These are phyloP conservation scores for Euura saliciscinereae DNA, from an alignment of 1,140 invertebrate species.

Conservation along the genomic window DNA sequence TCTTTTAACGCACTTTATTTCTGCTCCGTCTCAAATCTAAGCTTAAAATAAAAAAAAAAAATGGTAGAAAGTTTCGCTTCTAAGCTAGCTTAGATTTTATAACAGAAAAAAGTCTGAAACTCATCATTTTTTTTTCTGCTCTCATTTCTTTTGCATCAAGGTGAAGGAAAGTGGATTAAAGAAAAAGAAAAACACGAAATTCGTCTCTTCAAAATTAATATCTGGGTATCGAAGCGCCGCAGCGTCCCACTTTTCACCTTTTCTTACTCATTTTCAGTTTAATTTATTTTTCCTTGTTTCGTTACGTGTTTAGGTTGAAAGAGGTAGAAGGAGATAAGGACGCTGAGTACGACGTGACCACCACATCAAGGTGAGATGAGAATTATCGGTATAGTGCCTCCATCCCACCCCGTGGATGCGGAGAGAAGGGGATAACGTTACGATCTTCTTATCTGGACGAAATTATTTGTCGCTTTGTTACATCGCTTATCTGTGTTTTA, in stretches of 20 bases:
- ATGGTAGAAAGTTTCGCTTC: too few species aligned
- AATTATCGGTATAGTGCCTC: neutral
- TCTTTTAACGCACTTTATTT: conserved; percentile 1
- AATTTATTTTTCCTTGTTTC: conserved; percentile 48
- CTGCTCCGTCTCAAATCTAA: neutral
- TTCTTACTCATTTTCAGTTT: conserved; percentile 31
- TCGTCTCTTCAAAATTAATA: neutral
- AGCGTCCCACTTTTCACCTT: neutral
- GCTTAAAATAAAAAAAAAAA: too few species aligned
- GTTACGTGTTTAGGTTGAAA: conserved; percentile 57
- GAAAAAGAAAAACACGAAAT: too few species aligned
- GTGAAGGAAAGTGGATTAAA: neutral
- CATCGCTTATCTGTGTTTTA: too few species aligned
- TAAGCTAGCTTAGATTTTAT: too few species aligned
- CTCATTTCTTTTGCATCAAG: neutral
- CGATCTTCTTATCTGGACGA: too few species aligned
- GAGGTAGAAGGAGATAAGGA: conserved; percentile 53
- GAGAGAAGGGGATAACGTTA: too few species aligned
- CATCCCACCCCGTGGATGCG: neutral
- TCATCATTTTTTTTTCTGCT: neutral
- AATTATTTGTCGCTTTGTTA: too few species aligned
- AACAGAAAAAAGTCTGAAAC: neutral
- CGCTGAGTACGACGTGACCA: conserved; percentile 58
- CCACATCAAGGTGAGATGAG: conserved; percentile 53
- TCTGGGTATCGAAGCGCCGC: too few species aligned